Base-by-base conservation (phyloP, 2,888 invertebrate species). In the Stenolophus ochropezus region DNA sequence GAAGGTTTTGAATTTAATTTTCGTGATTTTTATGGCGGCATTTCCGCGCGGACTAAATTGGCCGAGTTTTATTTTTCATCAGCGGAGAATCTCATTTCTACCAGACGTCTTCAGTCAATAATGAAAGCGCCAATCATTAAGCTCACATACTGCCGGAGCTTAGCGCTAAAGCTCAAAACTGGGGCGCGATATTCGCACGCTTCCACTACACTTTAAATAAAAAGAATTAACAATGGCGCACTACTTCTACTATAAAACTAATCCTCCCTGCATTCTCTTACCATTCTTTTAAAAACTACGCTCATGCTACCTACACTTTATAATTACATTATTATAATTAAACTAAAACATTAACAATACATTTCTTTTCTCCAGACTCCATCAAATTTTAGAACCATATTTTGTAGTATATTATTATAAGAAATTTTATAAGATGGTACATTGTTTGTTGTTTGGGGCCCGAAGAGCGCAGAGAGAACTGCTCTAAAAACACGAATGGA, bases 21-120 rank as follows among this genome's bases (percentile, higher is more conserved):
- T 42, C 33, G 33, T 42, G 33, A 42, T 42, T 42, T 42, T 42
- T 42, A 42, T 11, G 8, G 33, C 11, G 11, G 8, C 33, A 42
- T 42, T 42, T 42, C 11, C 33, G 33, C 33, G 11, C 33, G 42
- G 33, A 69, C 16, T 69, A 69, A 69, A 69, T 69, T 69, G 69
- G 69, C 20, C 18, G 65, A 14, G 33, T 69, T 69, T 69, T 69
- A 69, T 69, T 69, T 69, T 69, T 69, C 42, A 69, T 69, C 33
- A 69, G 33, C 18, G 42, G 8, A 69, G 33, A 42, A 42, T 69
- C 69, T 47, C 69, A 69, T 69, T 69, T 61, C 61, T 61, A 21
- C 61, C 25, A 61, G 61, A 61, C 25, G 61, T 23, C 23, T 8
- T 8, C n/a, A 61, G 61, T 61, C 61, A 61, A 61, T 61, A 61